A percentile compares a stretch with the other conserved stretches of the same genome.
These are phyloP conservation scores for Heliothis subflexa DNA, from an alignment of 1,140 invertebrate species.

Conservation along the genomic window DNA sequence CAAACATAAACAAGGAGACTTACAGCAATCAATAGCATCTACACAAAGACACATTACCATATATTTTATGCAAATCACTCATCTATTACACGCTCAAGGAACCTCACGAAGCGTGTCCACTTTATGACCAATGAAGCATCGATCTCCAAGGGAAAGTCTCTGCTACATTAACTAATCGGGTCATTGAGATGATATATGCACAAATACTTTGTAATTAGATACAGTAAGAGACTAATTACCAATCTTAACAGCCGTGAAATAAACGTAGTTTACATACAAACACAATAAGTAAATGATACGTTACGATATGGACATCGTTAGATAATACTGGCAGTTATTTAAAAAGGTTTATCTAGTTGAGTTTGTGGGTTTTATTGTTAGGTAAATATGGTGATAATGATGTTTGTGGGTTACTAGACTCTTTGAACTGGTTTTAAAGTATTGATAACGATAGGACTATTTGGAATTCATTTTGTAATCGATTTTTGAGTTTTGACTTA, in stretches of 20 bases:
- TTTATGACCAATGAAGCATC: constrained; percentile 32
- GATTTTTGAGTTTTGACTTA: too few species aligned
- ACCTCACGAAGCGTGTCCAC: neutral
- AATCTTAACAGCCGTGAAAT: constrained; percentile 38
- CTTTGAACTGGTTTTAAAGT: neutral
- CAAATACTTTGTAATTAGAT: constrained; percentile 20
- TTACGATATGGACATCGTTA: constrained; percentile 6
- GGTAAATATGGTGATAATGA: constrained; percentile 12
- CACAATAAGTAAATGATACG: constrained; percentile 11
- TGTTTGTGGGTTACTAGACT: constrained; percentile 6
- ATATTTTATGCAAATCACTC: constrained; percentile 29
- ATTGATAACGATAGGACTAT: constrained; percentile 2
- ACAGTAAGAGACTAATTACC: constrained; percentile 31
- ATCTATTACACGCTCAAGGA: constrained; percentile 20
- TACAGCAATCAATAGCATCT: constrained; percentile 15
- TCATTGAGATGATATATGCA: constrained; percentile 41
- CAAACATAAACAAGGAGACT: neutral
- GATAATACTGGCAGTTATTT: constrained; percentile 20
- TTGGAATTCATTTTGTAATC: neutral
- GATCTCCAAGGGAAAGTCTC: constrained; percentile 44
- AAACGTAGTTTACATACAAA: constrained; percentile 28
- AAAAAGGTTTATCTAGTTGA: constrained; percentile 24
- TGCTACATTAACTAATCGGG: constrained; percentile 44
- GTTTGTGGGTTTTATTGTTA: neutral
- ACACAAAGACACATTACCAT: constrained; percentile 20